Evolutionary conservation across 64 coral and sea anemone species (phyloP).

Genomic region (Montipora efflorescens): DNA sequence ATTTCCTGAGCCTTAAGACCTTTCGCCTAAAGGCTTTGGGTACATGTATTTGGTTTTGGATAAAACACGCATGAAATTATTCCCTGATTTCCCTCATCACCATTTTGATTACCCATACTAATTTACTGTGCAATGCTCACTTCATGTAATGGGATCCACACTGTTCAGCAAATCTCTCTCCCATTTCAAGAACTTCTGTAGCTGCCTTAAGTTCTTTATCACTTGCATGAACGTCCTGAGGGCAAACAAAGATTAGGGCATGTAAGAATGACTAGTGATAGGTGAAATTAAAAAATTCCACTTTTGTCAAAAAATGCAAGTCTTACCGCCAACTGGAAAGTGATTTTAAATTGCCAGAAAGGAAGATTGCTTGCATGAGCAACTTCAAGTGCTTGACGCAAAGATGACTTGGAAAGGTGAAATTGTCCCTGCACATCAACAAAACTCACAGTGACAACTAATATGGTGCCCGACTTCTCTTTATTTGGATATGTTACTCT

Average conservation of each 20-base stretch:
- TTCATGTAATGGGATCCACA: constrained; percentile 99
- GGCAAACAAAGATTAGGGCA: not conserved
- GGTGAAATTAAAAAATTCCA: not conserved
- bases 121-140: not conserved
- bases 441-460: not conserved
- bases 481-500: too few species aligned
- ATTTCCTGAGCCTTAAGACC: too few species aligned
- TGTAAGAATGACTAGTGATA: too few species aligned
- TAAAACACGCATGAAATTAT: too few species aligned
- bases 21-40: too few species aligned
- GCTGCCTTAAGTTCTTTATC: constrained; percentile 76
- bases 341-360: constrained; percentile 92
- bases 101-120: too few species aligned
- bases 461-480: not conserved
- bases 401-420: constrained; percentile 78
- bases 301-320: not conserved
- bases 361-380: constrained; percentile 74
- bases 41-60: too few species aligned
- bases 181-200: constrained; percentile 88
- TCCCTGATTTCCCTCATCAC: too few species aligned
- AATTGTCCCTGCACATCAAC: constrained; percentile 65
- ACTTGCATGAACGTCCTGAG: constrained; percentile 87
- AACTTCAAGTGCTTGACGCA: constrained; percentile 88
- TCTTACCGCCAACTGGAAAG: constrained; percentile 98
- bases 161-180: constrained; percentile 91